These are phyloP conservation scores for Ia io DNA, from an alignment of 2,113 vertebrate genomes.

Conservation along the genomic window DNA sequence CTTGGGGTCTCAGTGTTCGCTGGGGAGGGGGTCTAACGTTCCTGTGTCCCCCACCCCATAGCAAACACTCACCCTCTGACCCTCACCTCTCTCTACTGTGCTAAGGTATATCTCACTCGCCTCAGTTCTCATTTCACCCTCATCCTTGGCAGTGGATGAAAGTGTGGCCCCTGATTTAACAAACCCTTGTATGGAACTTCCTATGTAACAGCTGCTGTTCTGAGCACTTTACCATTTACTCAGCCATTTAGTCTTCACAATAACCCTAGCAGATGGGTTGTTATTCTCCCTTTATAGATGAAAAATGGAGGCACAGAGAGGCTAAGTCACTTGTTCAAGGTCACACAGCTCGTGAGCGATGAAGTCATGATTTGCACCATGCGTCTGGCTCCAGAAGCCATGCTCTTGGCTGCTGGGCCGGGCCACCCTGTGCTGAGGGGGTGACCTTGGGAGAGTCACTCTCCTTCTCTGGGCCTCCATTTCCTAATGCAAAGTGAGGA, in stretches of 20 bases:
- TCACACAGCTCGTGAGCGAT: neutral
- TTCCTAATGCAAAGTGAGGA: neutral
- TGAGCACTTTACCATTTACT: neutral
- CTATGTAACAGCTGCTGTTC: rapidly evolving
- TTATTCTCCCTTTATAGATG: neutral
- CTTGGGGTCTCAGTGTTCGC: neutral
- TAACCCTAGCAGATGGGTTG: neutral
- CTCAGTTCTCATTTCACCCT: neutral
- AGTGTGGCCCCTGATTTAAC: neutral
- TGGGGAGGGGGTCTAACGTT: neutral
- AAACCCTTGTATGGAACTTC: neutral
- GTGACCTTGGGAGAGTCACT: neutral
- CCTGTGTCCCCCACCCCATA: too few relatives aligned
- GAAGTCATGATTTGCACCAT: neutral
- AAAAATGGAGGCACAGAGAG: neutral
- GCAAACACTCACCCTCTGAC: neutral
- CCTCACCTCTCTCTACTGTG: too few relatives aligned
- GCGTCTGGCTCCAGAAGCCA: neutral
- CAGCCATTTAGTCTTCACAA: neutral
- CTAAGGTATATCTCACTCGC: rapidly evolving
- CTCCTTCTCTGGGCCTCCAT: neutral
- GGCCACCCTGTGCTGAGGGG: neutral
- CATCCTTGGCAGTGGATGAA: neutral
- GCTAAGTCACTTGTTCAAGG: neutral
- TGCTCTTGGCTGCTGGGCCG: neutral